Base-by-base conservation (phyloP, 2,888 invertebrate genomes). In the Peribatodes rhomboidaria region DNA sequence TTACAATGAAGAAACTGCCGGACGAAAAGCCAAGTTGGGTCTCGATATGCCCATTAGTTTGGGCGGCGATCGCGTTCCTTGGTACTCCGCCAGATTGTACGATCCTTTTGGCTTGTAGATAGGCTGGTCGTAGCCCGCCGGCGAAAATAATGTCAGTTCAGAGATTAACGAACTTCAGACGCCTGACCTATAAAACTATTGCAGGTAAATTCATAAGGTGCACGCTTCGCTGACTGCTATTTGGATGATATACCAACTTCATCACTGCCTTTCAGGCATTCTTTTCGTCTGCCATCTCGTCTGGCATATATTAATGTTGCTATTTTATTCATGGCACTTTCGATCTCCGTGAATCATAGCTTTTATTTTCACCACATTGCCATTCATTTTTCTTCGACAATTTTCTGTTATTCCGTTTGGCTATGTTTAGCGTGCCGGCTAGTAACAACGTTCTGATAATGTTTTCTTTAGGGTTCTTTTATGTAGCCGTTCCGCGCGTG, bases 41-140 rank as follows among this genome's bases (percentile, higher is more conserved):
- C 85, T 85, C 87, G 85, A 87, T 89, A 87, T 86, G 87, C 81
- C 87, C 88, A 88, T 89, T 90, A 89, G 90, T 88, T 87, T 86
- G 86, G 83, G 81, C 86, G 82, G 81, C 85, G 80, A 81, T 84
- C 84, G 87, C 93, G 92, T 93, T 92, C 92, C 84, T 93, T 93
- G 92, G 92, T 92, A 90, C 91, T 83, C 82, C 78, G 92, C 93
- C 93, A 93, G 90, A 92, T 92, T 85, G 86, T 83, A 85, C 87
- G 88, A 89, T 90, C 91, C 91, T 92, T 91, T 92, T 93, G 92
- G 92, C 92, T 87, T 90, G 88, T 90, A 87, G 90, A 89, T 90
- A 87, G 83, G 83, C 82, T 83, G 84, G 83, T 87, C 82, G 83
- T 83, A 84, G 85, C 85, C 84, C 87, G 82, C 50, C 63, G 86